Evolutionary conservation across 1,140 invertebrate species (phyloP).

Genomic region (Pseudomyrmex flavicornis): DNA sequence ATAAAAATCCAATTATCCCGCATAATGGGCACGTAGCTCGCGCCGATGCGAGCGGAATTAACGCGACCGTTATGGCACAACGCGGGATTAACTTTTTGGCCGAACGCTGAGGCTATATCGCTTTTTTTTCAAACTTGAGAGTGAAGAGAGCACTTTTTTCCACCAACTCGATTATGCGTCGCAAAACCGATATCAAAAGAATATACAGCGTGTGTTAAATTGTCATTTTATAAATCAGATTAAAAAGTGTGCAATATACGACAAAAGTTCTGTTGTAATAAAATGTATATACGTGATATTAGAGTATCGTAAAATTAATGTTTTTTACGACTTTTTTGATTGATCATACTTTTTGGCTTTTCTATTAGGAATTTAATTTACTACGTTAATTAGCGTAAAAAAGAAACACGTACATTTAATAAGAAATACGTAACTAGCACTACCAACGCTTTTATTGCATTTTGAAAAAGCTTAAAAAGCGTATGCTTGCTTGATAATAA

Average conservation of each 20-base stretch:
- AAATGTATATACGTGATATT: too few relatives aligned
- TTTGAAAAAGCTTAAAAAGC: slow-evolving; percentile 62
- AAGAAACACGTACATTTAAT: slow-evolving; percentile 28
- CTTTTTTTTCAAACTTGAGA: slow-evolving; percentile 4
- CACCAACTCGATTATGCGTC: not conserved
- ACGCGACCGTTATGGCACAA: slow-evolving; percentile 34
- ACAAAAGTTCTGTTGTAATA: too few relatives aligned
- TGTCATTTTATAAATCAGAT: not conserved
- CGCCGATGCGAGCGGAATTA: slow-evolving; percentile 48
- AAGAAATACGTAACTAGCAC: not conserved
- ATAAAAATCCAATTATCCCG: slow-evolving; percentile 67
- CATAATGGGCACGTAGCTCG: slow-evolving; percentile 54
- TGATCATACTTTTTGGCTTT: slow-evolving; percentile 42
- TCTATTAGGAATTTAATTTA: slow-evolving; percentile 40
- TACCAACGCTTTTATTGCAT: slow-evolving; percentile 15
- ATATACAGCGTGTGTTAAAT: slow-evolving; percentile 1
- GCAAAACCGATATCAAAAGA: not conserved
- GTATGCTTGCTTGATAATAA: slow-evolving; percentile 58
- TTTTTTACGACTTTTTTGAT: slow-evolving; percentile 24
- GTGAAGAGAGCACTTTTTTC: not conserved
- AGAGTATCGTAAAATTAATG: slow-evolving; percentile 17
- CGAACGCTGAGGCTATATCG: slow-evolving; percentile 1
- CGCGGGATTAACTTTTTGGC: slow-evolving; percentile 47
- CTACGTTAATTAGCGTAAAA: slow-evolving; percentile 41
- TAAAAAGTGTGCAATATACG: too few relatives aligned